Conservation (phyloP, 2,888 invertebrate species). For the Brassicogethes aeneus region DNA sequence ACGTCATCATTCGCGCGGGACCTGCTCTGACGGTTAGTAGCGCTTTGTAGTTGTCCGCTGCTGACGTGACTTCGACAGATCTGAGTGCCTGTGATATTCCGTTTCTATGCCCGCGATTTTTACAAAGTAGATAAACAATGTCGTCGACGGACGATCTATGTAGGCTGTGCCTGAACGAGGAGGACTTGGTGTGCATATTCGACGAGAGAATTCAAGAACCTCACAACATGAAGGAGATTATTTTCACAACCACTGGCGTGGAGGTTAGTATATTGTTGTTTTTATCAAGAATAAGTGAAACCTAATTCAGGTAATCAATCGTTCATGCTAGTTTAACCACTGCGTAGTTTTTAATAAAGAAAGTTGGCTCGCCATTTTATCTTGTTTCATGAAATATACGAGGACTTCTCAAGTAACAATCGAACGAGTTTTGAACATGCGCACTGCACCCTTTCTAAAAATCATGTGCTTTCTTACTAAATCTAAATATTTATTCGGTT, state of each 20-base stretch:
- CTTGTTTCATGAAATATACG: no score
- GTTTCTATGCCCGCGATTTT: conserved; percentile 5
- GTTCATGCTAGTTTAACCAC: background rate
- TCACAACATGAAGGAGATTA: conserved; percentile 19
- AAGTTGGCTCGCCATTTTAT: background rate
- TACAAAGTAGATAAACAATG: conserved; percentile 4
- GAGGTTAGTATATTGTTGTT: conserved; percentile 15
- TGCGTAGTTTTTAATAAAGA: background rate
- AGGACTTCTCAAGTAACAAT: no score
- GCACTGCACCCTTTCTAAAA: no score
- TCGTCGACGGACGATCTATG: conserved; percentile 3
- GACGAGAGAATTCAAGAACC: conserved; percentile 13
- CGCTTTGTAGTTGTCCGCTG: background rate
- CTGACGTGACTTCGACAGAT: background rate
- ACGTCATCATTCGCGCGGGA: background rate
- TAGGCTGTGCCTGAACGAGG: conserved; percentile 6
- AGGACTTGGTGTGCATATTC: conserved; percentile 19
- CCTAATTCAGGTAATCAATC: no score
- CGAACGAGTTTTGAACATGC: no score
- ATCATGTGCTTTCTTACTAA: no score
- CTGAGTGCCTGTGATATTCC: no score
- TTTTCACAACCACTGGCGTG: conserved; percentile 21
- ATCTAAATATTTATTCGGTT: no score
- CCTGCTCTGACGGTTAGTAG: background rate
- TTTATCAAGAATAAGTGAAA: no score